Base-by-base conservation (phyloP, 1,140 invertebrate species). In the Saccostrea cuccullata region DNA sequence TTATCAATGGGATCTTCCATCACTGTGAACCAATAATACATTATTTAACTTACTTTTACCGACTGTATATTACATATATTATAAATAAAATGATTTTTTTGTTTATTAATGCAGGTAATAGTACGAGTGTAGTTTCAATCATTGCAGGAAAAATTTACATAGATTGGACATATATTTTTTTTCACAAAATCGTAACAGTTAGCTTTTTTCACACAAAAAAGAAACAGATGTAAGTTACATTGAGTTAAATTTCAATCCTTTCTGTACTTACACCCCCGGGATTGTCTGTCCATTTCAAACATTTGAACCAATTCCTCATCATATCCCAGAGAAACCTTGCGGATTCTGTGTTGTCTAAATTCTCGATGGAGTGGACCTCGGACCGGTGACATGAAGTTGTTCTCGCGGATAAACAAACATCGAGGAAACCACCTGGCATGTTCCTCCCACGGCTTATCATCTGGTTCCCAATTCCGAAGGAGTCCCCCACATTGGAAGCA, bases 401-500 rank as follows among this genome's bases (percentile, higher is more conserved):
- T 84, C 40, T 84, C 86, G 2, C 47, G 36, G 26, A 87, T 87
- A 26, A 87, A 87, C 20, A 82, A 40, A 87, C 86, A 87, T 9
- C 26, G 13, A 8, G 86, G 82, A 26, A 87, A 87, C 86, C 86
- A 87, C 0, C 82, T 55, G 47, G 82, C 83, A 26, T 87, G 86
- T 30, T 87, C 86, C 64, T 83, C 82, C 82, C 77, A 83, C 0
- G 86, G 86, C n/a, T 82, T 55, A 23, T 87, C 86, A 6, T 56
- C 15, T 23, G 64, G 77, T 6, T 87, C 86, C 86, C 86, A 87
- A 17, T 58, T 82, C n/a, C 82, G 56, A 26, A 87, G 30, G 13
- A 87, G 30, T 13, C 86, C 86, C 15, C 82, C 86, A 84, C 86
- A 87, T 26, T 55, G 47, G 23, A 87, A 87, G 82, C 86, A 87